Conservation (phyloP, 1,140 invertebrate species). For the Drosophila nannoptera region DNA sequence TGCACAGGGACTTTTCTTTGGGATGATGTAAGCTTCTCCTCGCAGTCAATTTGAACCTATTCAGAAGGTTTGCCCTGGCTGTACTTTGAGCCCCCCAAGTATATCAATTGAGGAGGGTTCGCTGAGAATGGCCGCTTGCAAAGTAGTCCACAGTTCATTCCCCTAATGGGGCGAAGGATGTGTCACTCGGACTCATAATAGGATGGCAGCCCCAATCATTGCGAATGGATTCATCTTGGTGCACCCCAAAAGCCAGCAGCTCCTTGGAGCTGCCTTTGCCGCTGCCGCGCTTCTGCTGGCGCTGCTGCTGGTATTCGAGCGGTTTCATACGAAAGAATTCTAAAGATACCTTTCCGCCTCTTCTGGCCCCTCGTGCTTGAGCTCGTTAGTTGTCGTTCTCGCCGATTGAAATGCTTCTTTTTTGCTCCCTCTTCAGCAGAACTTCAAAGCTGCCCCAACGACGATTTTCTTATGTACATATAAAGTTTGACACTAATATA, state of each 20-base stretch:
- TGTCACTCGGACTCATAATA: conserved; percentile 69
- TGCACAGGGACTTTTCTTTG: too few relatives aligned
- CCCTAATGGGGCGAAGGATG: conserved; percentile 42
- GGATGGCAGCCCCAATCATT: conserved; percentile 57
- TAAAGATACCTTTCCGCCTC: conserved; percentile 61
- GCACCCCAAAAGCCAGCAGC: background rate
- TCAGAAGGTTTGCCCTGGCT: conserved; percentile 1
- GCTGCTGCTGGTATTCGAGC: conserved; percentile 38
- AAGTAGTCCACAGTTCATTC: conserved; percentile 71
- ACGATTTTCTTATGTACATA: conserved; percentile 47
- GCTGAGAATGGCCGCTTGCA: conserved; percentile 61
- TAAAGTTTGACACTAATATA: conserved; percentile 31
- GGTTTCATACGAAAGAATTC: conserved; percentile 56
- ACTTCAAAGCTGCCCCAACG: conserved; percentile 55
- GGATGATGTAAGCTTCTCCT: too few relatives aligned
- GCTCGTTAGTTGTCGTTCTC: conserved; percentile 29
- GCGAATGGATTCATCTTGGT: conserved; percentile 7
- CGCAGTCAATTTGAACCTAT: too few relatives aligned
- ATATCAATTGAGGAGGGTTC: conserved; percentile 61
- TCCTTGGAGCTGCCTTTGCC: background rate
- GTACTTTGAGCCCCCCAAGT: conserved; percentile 39
- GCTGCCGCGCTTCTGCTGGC: conserved; percentile 16
- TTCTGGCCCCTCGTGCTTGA: conserved; percentile 3
- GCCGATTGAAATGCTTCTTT: conserved; percentile 35
- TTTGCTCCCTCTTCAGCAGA: conserved; percentile 9